Base-by-base conservation (phyloP, 2,113 vertebrate species). In the Laticauda colubrina region DNA sequence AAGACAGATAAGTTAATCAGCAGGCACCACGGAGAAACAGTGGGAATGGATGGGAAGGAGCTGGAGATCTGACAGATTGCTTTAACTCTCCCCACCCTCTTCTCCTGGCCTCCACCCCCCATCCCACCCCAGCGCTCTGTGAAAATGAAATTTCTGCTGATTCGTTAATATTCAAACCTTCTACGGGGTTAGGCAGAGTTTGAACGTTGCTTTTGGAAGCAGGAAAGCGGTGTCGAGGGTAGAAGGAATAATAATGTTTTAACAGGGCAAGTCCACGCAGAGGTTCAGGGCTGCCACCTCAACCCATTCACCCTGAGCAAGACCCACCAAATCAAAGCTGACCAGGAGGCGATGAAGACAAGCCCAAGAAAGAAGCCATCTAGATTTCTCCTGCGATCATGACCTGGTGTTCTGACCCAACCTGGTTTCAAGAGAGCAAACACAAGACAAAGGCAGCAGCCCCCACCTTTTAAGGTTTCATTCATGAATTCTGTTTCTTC, bases 131-230 rank as follows among this genome's bases (percentile, higher is more conserved):
- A 45, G 34, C 5, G 75, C 61, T 53, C 69, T 61, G 92, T 53
- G 10, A 55, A 53, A 86, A 93, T 57, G 81, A 90, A 86, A 90
- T 90, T 93, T 93, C 88, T 93, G 92, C 92, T 90, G 88, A 64
- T 93, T 93, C 86, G 55, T 93, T 90, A 90, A 93, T 55, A 86
- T 93, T 90, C 92, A 61, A 86, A 89, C 45, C 92, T 69, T 48
- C 75, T 53, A 39, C n/a, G 8, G 88, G 75, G 88, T 93, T 61
- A 86, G 7, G 75, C 55, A 90, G 92, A 90, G 75, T 90, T n/a
- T 55, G 88, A 93, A 90, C 11, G 21, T 4, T 29, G n/a, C 75
- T 90, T 85, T 14, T 51, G 75, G 92, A 86, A 69, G 88, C 75
- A 39, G 75, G 23, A 39, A 86, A 54, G 88, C 14, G 86, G 55